Base-by-base conservation (phyloP, 2,797 vertebrate genomes). In the Loriculus beryllinus region DNA sequence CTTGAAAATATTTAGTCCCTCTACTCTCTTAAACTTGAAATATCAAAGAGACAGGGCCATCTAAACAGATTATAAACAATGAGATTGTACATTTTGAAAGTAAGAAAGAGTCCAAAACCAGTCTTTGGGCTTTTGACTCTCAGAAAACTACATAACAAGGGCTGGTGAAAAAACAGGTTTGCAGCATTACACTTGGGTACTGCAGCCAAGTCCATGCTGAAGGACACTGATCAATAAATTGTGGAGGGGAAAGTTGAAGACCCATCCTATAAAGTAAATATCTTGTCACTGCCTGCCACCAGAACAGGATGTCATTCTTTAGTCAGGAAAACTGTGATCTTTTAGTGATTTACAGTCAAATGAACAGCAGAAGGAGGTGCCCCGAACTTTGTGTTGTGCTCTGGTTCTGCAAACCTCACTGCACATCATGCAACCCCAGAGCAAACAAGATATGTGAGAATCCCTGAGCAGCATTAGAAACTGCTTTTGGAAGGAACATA, bases 401-500 rank as follows among this genome's bases (percentile, higher is more conserved):
- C 72, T 60, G 33, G 42, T 84, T 43, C 80, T 82, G 59, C 49
- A 94, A 95, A 78, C 37, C 42, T 80, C 74, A 72, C 43, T 23
- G 84, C 29, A 43, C 3, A 21, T 62, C 69, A 67, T 10, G 12
- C 15, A 21, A 90, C 77, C 43, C 23, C 86, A 84, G 39, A 91
- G 48, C 31, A 95, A 93, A 91, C 14, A 86, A 78, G 85, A 94
- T 77, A 94, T 96, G 74, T 86, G 69, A 94, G 92, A 72, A 91
- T 90, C 88, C 54, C 82, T 71, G 31, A 68, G 70, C 62, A 86
- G 60, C 64, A 89, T 69, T 33, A 90, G 60, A 57, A 92, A 43
- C 40, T 84, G 63, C 6, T 64, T 95, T 83, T 82, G 86, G 62
- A 71, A 96, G 64, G 57, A 37, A 77, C 78, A 14, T 54, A 42